Percentiles rank a stretch among this genome's conserved stretches.
phyloP scores from a whole-genome alignment of 2,113 vertebrate species.

The Siphamia tubifer region DNA sequence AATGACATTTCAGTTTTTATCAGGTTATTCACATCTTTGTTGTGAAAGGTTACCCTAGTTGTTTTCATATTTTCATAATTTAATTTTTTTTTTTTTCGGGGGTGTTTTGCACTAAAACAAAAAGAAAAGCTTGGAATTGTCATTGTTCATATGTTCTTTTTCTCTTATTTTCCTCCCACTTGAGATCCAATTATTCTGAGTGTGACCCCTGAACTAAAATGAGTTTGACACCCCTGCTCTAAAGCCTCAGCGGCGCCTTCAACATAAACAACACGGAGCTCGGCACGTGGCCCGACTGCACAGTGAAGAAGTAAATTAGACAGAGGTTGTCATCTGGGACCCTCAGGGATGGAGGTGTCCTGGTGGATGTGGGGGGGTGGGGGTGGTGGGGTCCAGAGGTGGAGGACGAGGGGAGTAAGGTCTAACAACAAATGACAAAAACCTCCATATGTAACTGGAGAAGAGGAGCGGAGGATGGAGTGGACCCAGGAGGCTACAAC shows the following conservation, averaged over 20 bases:
- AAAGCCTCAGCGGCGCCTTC: conserved; percentile 6
- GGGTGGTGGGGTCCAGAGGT: conserved; percentile 37
- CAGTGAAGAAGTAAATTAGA: conserved; percentile 51
- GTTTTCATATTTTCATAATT: too few species aligned
- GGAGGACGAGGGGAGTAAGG: background rate
- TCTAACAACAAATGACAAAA: conserved; percentile 9
- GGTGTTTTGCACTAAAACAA: too few species aligned
- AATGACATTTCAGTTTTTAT: too few species aligned
- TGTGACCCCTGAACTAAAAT: too few species aligned
- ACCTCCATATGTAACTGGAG: conserved; percentile 44
- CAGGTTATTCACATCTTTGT: too few species aligned
- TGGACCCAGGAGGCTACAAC: conserved; percentile 44
- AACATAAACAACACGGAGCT: conserved; percentile 46
- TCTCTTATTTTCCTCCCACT: too few species aligned
- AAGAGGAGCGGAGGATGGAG: conserved; percentile 46
- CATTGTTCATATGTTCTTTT: too few species aligned
- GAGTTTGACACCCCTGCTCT: too few species aligned
- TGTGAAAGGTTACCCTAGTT: too few species aligned
- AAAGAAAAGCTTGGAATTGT: too few species aligned
- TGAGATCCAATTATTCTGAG: too few species aligned
- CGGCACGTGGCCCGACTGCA: conserved; percentile 46
- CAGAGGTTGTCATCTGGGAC: conserved; percentile 51
- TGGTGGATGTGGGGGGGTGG: conserved; percentile 33
- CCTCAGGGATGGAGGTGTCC: conserved; percentile 17
- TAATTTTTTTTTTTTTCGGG: too few species aligned